Conservation (phyloP, 37 sponge, comb jelly and placozoan genomes). For the Cladorhizidae sp. region DNA sequence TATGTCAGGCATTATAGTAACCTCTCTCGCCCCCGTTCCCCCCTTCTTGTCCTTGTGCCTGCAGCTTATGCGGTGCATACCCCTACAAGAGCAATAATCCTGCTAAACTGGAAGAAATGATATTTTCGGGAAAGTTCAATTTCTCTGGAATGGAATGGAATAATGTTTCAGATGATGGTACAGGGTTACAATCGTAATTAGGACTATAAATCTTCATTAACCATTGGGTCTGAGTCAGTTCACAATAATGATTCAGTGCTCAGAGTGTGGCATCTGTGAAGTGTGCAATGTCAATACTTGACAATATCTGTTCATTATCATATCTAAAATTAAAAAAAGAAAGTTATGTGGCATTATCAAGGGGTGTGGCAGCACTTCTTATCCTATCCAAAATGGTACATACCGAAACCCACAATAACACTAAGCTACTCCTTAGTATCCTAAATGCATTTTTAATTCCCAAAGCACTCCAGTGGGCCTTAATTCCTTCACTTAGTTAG, state of each 20-base stretch:
- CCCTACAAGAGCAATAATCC: constrained; percentile 59
- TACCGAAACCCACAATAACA: no score
- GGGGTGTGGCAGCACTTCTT: no score
- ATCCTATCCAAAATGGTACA: no score
- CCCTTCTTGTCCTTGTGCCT: constrained; percentile 12
- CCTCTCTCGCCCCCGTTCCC: constrained; percentile 35
- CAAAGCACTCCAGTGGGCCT: no score
- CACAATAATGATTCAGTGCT: neutral
- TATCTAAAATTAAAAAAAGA: no score
- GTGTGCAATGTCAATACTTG: no score
- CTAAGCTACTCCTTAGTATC: no score
- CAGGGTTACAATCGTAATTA: neutral
- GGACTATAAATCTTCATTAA: neutral
- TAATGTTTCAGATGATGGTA: constrained; percentile 51
- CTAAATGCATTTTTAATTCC: no score
- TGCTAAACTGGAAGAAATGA: constrained; percentile 60
- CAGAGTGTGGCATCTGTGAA: neutral
- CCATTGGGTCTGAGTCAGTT: neutral
- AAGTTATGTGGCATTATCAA: no score
- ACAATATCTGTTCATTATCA: no score
- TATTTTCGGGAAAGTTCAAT: constrained; percentile 50
- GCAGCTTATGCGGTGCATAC: constrained; percentile 68
- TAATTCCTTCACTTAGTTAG: no score
- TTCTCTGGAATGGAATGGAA: constrained; percentile 72
- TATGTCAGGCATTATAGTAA: no score